Evolutionary conservation across 2,888 invertebrate species (phyloP).

Genomic region (Petrophora chlorosata): DNA sequence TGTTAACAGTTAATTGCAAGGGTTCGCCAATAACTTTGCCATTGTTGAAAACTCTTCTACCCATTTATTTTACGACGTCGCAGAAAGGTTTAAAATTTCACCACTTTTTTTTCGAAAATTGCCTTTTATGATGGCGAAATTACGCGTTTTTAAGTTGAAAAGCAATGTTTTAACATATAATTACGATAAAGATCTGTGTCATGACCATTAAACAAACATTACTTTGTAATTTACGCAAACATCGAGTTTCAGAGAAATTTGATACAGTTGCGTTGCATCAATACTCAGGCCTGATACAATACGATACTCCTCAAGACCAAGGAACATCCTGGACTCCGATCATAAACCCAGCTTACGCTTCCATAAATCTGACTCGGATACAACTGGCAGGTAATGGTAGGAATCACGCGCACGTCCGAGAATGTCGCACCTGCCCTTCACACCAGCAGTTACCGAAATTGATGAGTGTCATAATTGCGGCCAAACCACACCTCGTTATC

Average conservation of each 20-base stretch:
- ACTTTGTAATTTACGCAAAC: constrained; percentile 15
- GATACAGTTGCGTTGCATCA: no score
- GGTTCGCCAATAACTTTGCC: constrained; percentile 67
- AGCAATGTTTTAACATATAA: constrained; percentile 23
- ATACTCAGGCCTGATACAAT: no score
- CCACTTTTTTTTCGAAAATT: constrained; percentile 29
- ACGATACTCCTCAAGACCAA: no score
- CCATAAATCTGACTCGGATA: no score
- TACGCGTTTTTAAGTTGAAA: constrained; percentile 30
- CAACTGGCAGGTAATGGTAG: constrained; percentile 22
- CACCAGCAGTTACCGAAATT: constrained; percentile 53
- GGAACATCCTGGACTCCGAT: no score
- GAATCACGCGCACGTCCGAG: constrained; percentile 35
- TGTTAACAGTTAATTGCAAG: constrained; percentile 72
- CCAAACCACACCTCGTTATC: constrained; percentile 61
- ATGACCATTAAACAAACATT: constrained; percentile 10
- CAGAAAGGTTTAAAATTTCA: constrained; percentile 46
- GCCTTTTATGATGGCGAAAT: constrained; percentile 34
- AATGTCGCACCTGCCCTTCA: constrained; percentile 62
- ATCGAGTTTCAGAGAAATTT: constrained; percentile 1
- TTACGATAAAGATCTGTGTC: constrained; percentile 19
- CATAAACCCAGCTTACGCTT: no score
- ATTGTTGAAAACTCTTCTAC: constrained; percentile 63
- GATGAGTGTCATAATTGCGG: constrained; percentile 64
- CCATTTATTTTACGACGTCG: constrained; percentile 54